A percentile compares a stretch with the other conserved stretches of the same genome.
Evolutionary conservation across 35 echinoderm and acorn worm genomes (phyloP).

Genomic region (Stichopus chloronotus): DNA sequence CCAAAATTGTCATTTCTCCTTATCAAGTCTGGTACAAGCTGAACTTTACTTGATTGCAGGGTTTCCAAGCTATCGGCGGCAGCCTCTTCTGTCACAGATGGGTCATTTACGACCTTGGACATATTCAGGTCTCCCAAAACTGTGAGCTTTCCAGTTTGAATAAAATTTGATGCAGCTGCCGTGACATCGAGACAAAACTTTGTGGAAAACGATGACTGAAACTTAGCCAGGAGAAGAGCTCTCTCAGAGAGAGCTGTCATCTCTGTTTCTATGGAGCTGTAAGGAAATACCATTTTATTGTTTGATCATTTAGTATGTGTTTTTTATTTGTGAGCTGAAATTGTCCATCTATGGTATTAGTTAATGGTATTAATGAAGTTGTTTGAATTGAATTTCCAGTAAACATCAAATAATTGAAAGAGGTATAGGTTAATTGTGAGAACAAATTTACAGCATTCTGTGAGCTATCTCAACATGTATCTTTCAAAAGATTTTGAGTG

Average conservation of each 20-base stretch:
- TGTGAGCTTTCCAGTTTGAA: constrained; percentile 26
- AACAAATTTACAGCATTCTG: too few relatives aligned
- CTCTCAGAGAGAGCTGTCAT: background rate
- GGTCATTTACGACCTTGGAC: background rate
- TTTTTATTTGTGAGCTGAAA: background rate
- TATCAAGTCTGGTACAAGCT: constrained; percentile 49
- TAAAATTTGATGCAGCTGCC: background rate
- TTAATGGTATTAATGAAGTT: too few relatives aligned
- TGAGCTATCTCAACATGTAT: too few relatives aligned
- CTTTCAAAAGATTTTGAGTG: too few relatives aligned
- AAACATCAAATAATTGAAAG: too few relatives aligned
- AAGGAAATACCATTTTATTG: background rate
- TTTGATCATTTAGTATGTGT: background rate
- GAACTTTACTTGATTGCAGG: constrained; percentile 45
- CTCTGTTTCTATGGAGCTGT: background rate
- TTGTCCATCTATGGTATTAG: too few relatives aligned
- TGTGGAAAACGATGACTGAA: background rate
- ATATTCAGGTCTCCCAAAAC: background rate
- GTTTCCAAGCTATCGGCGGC: background rate
- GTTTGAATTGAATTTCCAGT: too few relatives aligned
- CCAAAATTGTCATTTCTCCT: constrained; percentile 48
- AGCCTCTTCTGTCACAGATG: background rate
- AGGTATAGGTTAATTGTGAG: too few relatives aligned
- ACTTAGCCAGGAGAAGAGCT: background rate
- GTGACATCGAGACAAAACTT: constrained; percentile 30